Base-by-base conservation (phyloP, 92 coral and sea anemone genomes). In the Epizoanthus ramosus region DNA sequence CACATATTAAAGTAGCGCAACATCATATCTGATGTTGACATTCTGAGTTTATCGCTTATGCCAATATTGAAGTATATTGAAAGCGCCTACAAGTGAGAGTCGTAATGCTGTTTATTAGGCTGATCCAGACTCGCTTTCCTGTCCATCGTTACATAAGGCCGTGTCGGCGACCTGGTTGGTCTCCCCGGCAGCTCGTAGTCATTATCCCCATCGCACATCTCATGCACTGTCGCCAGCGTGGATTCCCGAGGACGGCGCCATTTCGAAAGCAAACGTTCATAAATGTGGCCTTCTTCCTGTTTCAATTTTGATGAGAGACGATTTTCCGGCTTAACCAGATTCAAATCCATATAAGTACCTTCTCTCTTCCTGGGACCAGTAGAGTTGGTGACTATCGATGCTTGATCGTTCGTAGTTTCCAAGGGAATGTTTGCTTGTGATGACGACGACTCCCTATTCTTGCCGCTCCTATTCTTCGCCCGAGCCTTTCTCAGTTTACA, bases 261-360 rank as follows among this genome's bases (percentile, higher is more conserved):
- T 68, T 68, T 37, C 13, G 54, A 68, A 41, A 68, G 73, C 73
- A 68, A 17, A 37, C 73, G 54, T 47, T 68, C 50, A 12, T 68
- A 68, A 37, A 39, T 41, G 54, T n/a, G 73, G 0, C 7, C 10
- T 19, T 68, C 19, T 6, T 37, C 73, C 18, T 68, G 54, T 68
- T 68, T 39, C 1, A 22, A 7, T 68, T 39, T 47, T 47, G 14
- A 0, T 47, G 53, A 47, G 13, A 47, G 53, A 9, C 53, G 22
- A 68, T 22, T 68, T 14, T 37, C 53, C 6, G 39, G n/a, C 35
- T 47, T 6, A 68, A 39, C 73, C 14, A 43, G 37, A 22, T 22
- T 33, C 37, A 28, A 33, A 12, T 28, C 21, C 13, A 47, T 33
- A 68, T 68, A 68, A 6, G 50, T 39, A 3, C n/a, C 73, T 68